Evolutionary conservation across 1,140 invertebrate species (phyloP).

Genomic region (Caenorhabditis tropicalis): DNA sequence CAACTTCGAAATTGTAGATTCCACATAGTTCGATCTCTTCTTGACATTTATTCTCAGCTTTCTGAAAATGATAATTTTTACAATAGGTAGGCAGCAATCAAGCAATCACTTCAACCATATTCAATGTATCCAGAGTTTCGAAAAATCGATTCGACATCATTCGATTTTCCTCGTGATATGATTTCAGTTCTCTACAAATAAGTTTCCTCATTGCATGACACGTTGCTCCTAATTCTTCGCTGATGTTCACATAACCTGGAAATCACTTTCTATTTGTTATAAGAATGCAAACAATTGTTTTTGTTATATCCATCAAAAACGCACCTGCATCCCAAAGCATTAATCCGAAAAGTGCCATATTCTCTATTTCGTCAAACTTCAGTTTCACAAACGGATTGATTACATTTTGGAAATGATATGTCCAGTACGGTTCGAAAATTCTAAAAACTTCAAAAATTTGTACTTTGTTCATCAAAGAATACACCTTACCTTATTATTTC

Average conservation of each 20-base stretch:
- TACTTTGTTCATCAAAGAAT: not conserved
- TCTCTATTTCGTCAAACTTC: not conserved
- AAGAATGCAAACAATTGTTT: not conserved
- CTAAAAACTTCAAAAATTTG: not conserved
- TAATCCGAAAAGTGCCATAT: slow-evolving; percentile 10
- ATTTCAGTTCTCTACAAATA: not conserved
- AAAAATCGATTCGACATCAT: not conserved
- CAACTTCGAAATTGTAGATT: slow-evolving; percentile 17
- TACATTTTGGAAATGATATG: slow-evolving; percentile 7
- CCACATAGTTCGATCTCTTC: slow-evolving; percentile 19
- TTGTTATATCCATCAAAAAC: not conserved
- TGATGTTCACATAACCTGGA: not conserved
- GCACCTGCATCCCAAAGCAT: slow-evolving; percentile 22
- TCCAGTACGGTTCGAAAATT: slow-evolving; percentile 11
- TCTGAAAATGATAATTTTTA: not conserved
- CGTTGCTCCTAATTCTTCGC: not conserved
- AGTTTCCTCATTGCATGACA: slow-evolving; percentile 12
- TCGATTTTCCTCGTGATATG: not conserved
- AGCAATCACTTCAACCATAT: not conserved
- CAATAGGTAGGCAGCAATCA: not conserved
- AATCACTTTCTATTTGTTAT: not conserved
- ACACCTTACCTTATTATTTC: not conserved
- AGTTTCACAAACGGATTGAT: not conserved
- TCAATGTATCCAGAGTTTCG: not conserved
- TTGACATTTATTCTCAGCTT: not conserved